Base-by-base conservation (phyloP, 1,140 invertebrate species). In the Agrilus planipennis region DNA sequence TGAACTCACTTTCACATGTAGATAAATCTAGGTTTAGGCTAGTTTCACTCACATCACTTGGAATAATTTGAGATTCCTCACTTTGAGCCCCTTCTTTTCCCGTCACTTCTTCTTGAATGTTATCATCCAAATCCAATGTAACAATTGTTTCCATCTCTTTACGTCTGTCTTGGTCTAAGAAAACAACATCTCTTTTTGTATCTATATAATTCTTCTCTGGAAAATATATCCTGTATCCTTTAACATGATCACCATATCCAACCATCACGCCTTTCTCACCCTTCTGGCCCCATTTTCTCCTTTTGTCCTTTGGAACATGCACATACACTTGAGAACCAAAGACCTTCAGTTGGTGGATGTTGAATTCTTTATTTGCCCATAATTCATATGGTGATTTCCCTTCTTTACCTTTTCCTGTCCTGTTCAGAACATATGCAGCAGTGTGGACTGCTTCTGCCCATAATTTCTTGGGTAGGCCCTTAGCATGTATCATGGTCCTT, bases 371-470 rank as follows among this genome's bases (percentile, higher is more conserved):
- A 3, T 45, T 43, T 16, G 32, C 38, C 55, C 57, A 64, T 20
- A 57, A 11, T 42, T 65, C 62, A 55, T 41, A 63, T 21, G 62
- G 61, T 25, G 55, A 53, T 41, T 53, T 57, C 16, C 23, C 43
- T 29, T 51, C 23, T 10, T 54, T 42, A 32, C 58, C 61, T 27
- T 31, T 54, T 16, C 59, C 55, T 7, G 60, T 62, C 37, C 54
- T 47, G 46, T 69, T 69, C 6, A 64, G 23, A 0, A 63, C 46
- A 42, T 53, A 61, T 1, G 45, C 55, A 11, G 60, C 55, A 11
- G 53, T 61, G 44, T 62, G 58, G 2, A 59, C 39, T 9, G 59
- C 60, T 50, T 65, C 63, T 4, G 55, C 63, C 59, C 60, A 67
- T 28, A 61, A 45, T 25, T 34, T 47, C 41, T 58, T 58, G 9